Evolutionary conservation across 2,113 vertebrate species (phyloP).

Genomic region (Nothocercus julius): DNA sequence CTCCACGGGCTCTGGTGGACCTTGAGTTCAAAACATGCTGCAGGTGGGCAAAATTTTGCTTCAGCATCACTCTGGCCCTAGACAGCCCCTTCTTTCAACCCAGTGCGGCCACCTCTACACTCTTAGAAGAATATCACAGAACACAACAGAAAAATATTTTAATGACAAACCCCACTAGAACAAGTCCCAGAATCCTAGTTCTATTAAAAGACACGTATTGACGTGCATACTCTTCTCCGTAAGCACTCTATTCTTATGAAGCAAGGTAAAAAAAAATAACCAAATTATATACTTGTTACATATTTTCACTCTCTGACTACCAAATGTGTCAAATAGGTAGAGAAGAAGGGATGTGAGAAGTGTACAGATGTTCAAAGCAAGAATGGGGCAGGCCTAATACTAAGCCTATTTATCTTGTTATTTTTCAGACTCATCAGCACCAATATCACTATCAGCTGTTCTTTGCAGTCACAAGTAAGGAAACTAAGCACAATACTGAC

Average conservation of each 20-base stretch:
- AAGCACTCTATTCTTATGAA: neutral
- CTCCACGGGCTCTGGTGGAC: neutral
- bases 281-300: neutral
- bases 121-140: neutral
- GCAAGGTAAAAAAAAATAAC: neutral
- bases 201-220: neutral
- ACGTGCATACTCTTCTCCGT: neutral
- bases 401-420: neutral
- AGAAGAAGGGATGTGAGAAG: neutral
- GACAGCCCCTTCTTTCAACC: neutral
- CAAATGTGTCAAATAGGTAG: neutral
- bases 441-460: neutral
- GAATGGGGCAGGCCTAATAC: neutral
- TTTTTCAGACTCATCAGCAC: neutral
- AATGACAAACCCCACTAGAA: neutral
- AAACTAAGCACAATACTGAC: neutral
- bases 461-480: too few species aligned
- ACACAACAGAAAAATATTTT: neutral
- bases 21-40: neutral
- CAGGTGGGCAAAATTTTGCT: neutral
- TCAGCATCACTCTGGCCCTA: neutral
- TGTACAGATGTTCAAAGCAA: neutral
- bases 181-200: neutral
- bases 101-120: neutral
- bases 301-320: neutral